Evolutionary conservation across 2,888 invertebrate genomes (phyloP).

Genomic region (Drosophila prolongata): DNA sequence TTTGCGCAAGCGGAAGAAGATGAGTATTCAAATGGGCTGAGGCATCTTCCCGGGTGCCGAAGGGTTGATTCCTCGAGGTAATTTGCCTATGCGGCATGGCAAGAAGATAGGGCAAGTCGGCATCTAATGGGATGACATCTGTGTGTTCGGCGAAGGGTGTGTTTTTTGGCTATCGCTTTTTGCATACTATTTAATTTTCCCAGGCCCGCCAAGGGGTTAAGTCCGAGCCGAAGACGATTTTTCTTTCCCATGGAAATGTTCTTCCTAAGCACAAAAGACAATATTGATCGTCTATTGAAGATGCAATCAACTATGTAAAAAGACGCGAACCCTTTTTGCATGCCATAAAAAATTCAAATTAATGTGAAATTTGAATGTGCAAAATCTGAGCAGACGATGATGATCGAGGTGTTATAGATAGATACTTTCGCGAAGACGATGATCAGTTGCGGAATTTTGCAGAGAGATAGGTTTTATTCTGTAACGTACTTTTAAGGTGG

Average conservation of each 20-base stretch:
- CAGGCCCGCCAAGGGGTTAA: slow-evolving; percentile 65
- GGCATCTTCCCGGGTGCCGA: slow-evolving; percentile 49
- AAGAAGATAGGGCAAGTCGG: slow-evolving; percentile 51
- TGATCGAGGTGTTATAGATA: slow-evolving; percentile 10
- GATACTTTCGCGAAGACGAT: slow-evolving; percentile 18
- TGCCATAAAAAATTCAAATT: slow-evolving; percentile 77
- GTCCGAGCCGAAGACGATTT: slow-evolving; percentile 53
- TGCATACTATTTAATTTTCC: slow-evolving; percentile 82
- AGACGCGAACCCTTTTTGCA: slow-evolving; percentile 71
- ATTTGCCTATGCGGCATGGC: slow-evolving; percentile 76
- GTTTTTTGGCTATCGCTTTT: slow-evolving; percentile 59
- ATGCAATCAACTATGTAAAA: slow-evolving; percentile 82
- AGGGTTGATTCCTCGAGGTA: slow-evolving; percentile 68
- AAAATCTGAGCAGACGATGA: slow-evolving; percentile 25
- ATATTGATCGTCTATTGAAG: slow-evolving; percentile 80
- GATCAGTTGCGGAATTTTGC: slow-evolving; percentile 6
- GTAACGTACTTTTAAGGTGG: slow-evolving; percentile 32
- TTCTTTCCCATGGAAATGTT: slow-evolving; percentile 82
- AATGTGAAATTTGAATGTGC: slow-evolving; percentile 68
- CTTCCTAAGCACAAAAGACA: slow-evolving; percentile 75
- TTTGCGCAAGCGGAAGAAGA: slow-evolving; percentile 60
- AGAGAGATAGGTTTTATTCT: background rate
- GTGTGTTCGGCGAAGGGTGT: slow-evolving; percentile 47
- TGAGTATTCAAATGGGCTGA: slow-evolving; percentile 83
- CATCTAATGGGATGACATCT: slow-evolving; percentile 78